Percentiles rank a stretch among this genome's conserved stretches.
Conservation (phyloP, 2,113 vertebrate species). For the Hoplias malabaricus region DNA sequence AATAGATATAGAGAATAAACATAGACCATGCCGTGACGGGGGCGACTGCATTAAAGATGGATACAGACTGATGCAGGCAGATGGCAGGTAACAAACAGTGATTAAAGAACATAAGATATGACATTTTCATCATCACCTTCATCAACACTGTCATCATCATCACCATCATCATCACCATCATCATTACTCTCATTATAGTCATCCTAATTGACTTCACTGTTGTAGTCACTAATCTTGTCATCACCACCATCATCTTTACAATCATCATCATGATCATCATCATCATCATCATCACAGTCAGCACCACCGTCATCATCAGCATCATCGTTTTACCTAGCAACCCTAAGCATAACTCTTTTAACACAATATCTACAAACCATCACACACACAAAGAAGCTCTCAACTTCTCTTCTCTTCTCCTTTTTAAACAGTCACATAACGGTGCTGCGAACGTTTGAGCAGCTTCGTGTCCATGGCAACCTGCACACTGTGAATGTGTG, state of each 20-base stretch:
- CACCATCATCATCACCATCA: slow-evolving; percentile 1
- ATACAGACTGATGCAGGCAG: too few species aligned
- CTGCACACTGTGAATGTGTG: background rate
- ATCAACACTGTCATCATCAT: slow-evolving; percentile 17
- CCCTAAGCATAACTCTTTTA: background rate
- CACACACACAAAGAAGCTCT: background rate
- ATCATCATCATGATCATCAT: background rate
- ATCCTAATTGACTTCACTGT: background rate
- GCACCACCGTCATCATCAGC: background rate
- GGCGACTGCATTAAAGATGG: too few species aligned
- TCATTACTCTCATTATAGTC: background rate
- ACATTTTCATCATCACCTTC: background rate
- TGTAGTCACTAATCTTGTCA: too few species aligned
- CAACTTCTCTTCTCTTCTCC: slow-evolving; percentile 1
- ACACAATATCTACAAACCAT: background rate
- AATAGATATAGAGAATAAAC: background rate
- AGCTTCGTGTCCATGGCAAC: slow-evolving; percentile 24
- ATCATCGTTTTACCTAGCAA: background rate
- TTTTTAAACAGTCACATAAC: slow-evolving; percentile 45
- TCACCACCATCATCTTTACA: background rate
- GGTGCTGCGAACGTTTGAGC: slow-evolving; percentile 14
- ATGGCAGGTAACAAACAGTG: too few species aligned
- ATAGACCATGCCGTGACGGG: background rate
- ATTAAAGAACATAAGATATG: slow-evolving; percentile 14
- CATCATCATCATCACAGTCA: background rate